These are phyloP conservation scores for Caenorhabditis drosophilae DNA, from an alignment of 2,888 invertebrate genomes.

Conservation along the genomic window DNA sequence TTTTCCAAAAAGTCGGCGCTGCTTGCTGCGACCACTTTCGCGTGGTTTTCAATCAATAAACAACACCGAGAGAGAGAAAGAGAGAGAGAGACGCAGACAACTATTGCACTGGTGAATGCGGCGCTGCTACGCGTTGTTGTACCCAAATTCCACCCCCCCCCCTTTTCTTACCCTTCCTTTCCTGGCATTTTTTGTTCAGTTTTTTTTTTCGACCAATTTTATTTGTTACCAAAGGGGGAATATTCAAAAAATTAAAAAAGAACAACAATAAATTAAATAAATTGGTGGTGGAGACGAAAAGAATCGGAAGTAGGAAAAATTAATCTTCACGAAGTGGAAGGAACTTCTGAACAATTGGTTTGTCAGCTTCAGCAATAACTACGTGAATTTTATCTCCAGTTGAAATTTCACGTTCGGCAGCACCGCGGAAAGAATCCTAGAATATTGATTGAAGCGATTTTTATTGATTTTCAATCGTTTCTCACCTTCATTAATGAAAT, in stretches of 20 bases:
- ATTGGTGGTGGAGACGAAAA: too few relatives aligned
- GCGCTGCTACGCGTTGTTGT: too few relatives aligned
- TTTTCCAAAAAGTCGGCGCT: not conserved
- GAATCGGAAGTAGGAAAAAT: too few relatives aligned
- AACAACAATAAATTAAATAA: not conserved
- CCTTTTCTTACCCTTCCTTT: too few relatives aligned
- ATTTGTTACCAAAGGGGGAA: too few relatives aligned
- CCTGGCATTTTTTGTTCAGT: too few relatives aligned
- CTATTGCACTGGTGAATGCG: too few relatives aligned
- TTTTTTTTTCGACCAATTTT: too few relatives aligned
- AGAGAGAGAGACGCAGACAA: too few relatives aligned
- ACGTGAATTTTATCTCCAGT: constrained; percentile 75
- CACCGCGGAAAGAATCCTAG: constrained; percentile 92
- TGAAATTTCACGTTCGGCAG: constrained; percentile 95
- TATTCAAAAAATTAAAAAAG: not conserved
- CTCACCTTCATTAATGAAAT: constrained; percentile 77
- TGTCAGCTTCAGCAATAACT: constrained; percentile 61
- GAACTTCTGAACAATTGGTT: constrained; percentile 51
- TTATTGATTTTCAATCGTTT: not conserved
- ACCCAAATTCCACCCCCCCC: too few relatives aligned
- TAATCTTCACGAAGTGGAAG: constrained; percentile 65
- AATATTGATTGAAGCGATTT: not conserved
- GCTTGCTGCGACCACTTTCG: too few relatives aligned
- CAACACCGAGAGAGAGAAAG: not conserved
- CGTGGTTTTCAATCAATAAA: too few relatives aligned